Base-by-base conservation (phyloP, 2,113 vertebrate genomes). In the Sarotherodon lohbergeri region DNA sequence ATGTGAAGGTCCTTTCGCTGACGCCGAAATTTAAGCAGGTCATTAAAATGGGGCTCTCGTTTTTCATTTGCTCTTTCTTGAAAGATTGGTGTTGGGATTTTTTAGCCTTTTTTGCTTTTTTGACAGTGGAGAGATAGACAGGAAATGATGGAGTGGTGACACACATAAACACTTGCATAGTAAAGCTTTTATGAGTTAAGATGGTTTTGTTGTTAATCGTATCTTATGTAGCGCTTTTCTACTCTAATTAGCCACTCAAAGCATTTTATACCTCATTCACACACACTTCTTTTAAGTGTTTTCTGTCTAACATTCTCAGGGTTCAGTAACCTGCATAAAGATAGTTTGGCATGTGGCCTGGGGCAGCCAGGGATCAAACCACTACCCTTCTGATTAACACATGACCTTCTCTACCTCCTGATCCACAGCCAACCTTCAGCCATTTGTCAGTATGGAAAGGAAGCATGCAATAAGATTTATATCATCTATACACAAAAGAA, bases 131-230 rank as follows among this genome's bases (percentile, higher is more conserved):
- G 14, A 46, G 68, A 46, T 1, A 73, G 36, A 41, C n/a, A 9
- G 14, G 16, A 48, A 17, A 46, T 4, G 6, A 19, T 48, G 10
- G 5, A 76, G 24, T 17, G 43, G 41, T 29, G 41, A 48, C 41
- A 10, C 68, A 46, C 41, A 5, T 48, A 27, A 76, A 7, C 6
- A 48, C 68, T 46, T 9, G 14, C 41, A 46, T 6, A 73, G 39
- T 17, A 46, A 27, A 10, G 14, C 68, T 73, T 73, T 46, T 17
- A 73, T 46, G 5, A 73, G 3, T 73, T 46, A 46, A 3, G 46
- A 10, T 48, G 5, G 41, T 73, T 48, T 46, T 0, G 1, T 27
- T 48, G 22, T 48, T 73, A 9, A 73, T 73, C 32, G 2, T 10
- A n/a, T 63, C 32, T 63, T 63, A 36, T n/a, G 17, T 63, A 63